Conservation (phyloP, 2,797 vertebrate genomes). For the Gymnothorax reevesii region DNA sequence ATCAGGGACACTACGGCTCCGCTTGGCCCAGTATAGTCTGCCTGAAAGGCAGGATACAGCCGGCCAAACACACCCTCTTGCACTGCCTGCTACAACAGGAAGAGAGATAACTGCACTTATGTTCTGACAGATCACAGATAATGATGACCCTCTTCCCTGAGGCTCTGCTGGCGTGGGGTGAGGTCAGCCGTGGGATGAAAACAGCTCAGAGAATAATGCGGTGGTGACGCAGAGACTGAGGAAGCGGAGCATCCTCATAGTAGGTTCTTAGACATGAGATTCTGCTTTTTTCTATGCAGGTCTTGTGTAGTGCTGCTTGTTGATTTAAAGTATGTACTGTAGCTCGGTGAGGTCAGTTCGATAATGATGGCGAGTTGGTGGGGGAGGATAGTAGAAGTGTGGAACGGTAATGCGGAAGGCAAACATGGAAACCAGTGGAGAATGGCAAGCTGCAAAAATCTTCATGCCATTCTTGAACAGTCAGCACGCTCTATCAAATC, state of each 20-base stretch:
- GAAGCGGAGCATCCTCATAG: neutral
- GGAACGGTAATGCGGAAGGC: neutral
- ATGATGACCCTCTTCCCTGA: constrained; percentile 23
- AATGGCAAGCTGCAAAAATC: neutral
- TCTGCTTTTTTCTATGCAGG: neutral
- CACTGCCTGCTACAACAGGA: constrained; percentile 32
- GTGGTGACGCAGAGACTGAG: neutral
- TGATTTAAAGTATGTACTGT: neutral
- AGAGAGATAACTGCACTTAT: constrained; percentile 39
- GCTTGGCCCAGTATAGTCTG: constrained; percentile 41
- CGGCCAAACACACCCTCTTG: constrained; percentile 45
- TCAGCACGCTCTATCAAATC: neutral
- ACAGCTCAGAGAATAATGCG: neutral
- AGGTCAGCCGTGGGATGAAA: neutral
- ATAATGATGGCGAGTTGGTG: neutral
- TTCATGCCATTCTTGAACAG: neutral
- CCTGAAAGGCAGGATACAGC: constrained; percentile 67
- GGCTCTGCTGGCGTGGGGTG: neutral
- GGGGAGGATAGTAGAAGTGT: neutral
- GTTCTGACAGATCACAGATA: constrained; percentile 33
- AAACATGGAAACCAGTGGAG: neutral
- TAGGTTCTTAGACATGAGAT: neutral
- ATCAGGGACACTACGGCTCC: constrained; percentile 42
- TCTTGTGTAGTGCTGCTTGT: neutral
- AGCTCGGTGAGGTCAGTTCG: neutral